Conservation (phyloP, 2,797 vertebrate genomes). For the Acanthornis magna region DNA sequence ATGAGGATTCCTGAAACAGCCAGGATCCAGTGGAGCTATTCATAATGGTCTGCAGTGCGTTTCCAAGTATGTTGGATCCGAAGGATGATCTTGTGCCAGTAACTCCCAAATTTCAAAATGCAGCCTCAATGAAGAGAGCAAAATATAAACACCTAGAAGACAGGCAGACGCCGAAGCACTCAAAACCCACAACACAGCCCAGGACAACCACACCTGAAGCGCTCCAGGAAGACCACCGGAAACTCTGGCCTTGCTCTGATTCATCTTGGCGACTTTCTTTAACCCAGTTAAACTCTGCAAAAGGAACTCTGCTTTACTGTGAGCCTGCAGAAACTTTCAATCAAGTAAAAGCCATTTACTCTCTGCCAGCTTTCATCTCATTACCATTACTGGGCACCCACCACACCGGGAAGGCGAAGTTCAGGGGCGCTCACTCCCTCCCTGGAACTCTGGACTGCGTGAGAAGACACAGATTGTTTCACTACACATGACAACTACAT, state of each 20-base stretch:
- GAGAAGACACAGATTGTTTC: slow-evolving; percentile 51
- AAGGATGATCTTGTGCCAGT: not conserved
- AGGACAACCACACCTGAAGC: accelerated
- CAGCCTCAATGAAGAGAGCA: not conserved
- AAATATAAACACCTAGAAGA: not conserved
- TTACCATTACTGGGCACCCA: not conserved
- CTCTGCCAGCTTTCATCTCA: not conserved
- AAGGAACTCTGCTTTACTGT: not conserved
- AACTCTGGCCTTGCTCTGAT: not conserved
- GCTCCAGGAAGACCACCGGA: not conserved
- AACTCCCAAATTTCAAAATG: not conserved
- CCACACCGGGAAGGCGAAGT: not conserved
- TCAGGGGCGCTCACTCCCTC: not conserved
- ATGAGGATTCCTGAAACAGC: not conserved
- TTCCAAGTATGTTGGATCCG: not conserved
- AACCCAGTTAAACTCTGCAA: not conserved
- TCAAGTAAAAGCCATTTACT: not conserved
- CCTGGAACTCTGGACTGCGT: not conserved
- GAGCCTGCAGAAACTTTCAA: not conserved
- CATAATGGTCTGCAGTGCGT: accelerated
- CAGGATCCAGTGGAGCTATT: not conserved
- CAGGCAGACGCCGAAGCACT: not conserved
- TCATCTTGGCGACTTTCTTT: not conserved
- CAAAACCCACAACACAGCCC: not conserved
- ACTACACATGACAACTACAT: not conserved